These are phyloP conservation scores for Porites lobata DNA, from an alignment of 92 coral and sea anemone genomes.

Conservation along the genomic window DNA sequence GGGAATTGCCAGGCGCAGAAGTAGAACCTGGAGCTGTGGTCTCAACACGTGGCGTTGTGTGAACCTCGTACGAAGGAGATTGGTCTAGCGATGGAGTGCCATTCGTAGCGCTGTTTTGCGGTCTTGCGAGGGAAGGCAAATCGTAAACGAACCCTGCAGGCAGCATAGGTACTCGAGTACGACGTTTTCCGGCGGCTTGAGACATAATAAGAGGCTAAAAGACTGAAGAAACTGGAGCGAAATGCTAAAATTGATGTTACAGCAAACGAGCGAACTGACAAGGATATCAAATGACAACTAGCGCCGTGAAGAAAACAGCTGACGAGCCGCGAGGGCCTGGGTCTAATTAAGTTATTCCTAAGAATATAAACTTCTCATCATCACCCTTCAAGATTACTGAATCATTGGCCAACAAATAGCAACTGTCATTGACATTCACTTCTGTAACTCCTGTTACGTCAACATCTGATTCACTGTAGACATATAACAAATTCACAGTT, in stretches of 20 bases:
- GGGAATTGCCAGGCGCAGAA: neutral
- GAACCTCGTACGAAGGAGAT: too few species aligned
- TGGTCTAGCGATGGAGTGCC: too few species aligned
- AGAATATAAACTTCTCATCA: neutral
- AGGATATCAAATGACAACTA: too few species aligned
- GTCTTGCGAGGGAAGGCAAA: neutral
- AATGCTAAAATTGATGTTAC: too few species aligned
- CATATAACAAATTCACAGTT: constrained; percentile 7
- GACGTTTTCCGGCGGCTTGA: constrained; percentile 11
- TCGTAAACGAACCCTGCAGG: constrained; percentile 18
- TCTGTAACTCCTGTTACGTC: neutral
- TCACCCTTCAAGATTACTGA: too few species aligned
- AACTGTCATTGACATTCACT: too few species aligned
- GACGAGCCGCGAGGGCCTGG: constrained; percentile 3
- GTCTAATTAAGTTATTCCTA: neutral
- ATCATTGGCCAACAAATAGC: too few species aligned
- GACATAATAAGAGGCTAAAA: neutral
- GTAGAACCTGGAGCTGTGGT: neutral
- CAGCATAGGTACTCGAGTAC: neutral
- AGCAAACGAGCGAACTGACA: too few species aligned
- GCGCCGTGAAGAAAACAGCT: too few species aligned
- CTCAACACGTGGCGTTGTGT: neutral
- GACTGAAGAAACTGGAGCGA: neutral
- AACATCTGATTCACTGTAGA: constrained; percentile 5
- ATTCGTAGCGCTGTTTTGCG: too few species aligned